Conservation (phyloP, 2,113 vertebrate genomes). For the Crypturellus undulatus region DNA sequence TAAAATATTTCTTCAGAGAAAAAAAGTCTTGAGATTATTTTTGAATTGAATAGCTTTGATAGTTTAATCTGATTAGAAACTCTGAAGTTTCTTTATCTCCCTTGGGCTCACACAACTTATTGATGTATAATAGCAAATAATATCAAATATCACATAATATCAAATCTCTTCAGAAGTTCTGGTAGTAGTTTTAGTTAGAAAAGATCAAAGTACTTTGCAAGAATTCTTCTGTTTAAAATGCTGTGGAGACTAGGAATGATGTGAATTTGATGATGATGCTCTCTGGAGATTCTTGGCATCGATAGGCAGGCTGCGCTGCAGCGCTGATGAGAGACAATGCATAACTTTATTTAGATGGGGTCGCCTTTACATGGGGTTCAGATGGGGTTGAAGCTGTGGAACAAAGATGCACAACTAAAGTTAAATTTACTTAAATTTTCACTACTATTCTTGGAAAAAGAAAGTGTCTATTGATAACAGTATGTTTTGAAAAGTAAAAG, state of each 20-base stretch:
- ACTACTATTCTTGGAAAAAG: not conserved
- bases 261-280: not conserved
- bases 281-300: not conserved
- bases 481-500: not conserved
- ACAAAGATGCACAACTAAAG: not conserved
- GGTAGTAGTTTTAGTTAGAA: not conserved
- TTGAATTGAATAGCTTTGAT: not conserved
- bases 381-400: not conserved
- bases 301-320: not conserved
- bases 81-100: slow-evolving; percentile 1
- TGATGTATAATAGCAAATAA: not conserved
- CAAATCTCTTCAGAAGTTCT: not conserved
- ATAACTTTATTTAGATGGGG: not conserved
- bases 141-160: not conserved
- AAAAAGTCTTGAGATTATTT: not conserved
- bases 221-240: slow-evolving; percentile 5
- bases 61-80: not conserved
- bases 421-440: not conserved
- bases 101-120: not conserved
- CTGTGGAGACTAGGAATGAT: not conserved
- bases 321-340: not conserved
- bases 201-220: not conserved
- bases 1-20: not conserved
- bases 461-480: not conserved
- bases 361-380: not conserved